Base-by-base conservation (phyloP, 2,113 vertebrate species). In the Paradoxurus hermaphroditus region DNA sequence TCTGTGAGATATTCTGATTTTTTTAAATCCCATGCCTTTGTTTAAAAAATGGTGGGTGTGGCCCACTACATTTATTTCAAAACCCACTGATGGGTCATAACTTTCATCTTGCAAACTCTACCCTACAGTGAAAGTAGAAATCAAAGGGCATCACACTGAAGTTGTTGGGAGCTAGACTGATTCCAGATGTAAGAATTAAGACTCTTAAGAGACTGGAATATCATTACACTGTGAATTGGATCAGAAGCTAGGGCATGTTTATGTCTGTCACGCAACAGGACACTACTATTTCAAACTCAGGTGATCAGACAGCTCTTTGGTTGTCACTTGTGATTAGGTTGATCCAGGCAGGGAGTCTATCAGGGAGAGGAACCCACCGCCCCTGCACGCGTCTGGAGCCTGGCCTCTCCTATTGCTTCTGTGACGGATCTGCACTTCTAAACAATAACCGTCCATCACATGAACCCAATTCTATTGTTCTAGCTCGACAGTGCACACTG, bases 61-160 rank as follows among this genome's bases (percentile, higher is more conserved):
- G 96, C 31, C 53, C 67, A 96, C 59, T 91, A 83, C 73, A 87
- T 94, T 72, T 73, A 86, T 91, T 94, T 97, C 86, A 83, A 97
- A 97, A 78, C 16, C 39, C 67, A 63, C 21, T 63, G 86, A 51
- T 84, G 62, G 46, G 51, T 72, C 29, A 68, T 46, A 81, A 82
- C 36, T 92, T 97, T 96, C 62, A 95, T 91, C 93, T 94, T 79
- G 49, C 86, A 96, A 97, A 92, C 41, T 5, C n/a, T 23, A 65
- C 73, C 78, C 73, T 21, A 78, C 59, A 63, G 86, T 79, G 49
- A 95, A 90, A 63, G 53, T n/a, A 62, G 86, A 84, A 59, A 84
- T 15, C 46, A 59, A 85, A 86, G 75, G 90, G n/a, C 79, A n/a
- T 95, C 83, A 95, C 72, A 94, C 62, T 18, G 63, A 94, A 84